These are phyloP conservation scores for Ceuthmochares aereus DNA, from an alignment of 2,113 vertebrate species.

Conservation along the genomic window DNA sequence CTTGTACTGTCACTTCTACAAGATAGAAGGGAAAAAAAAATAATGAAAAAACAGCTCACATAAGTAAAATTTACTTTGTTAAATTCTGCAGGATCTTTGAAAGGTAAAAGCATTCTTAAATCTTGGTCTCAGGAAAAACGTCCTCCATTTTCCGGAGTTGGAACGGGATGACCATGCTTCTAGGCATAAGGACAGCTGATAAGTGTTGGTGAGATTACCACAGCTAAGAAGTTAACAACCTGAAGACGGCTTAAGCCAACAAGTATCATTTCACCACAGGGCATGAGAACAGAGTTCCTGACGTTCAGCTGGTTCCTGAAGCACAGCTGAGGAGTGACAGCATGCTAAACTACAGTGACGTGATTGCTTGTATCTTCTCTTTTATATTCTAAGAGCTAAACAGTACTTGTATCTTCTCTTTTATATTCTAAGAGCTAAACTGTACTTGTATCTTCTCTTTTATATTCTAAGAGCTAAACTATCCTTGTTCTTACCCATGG, in stretches of 20 bases:
- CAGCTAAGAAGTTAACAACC: neutral
- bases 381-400: neutral
- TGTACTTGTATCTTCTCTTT: too few species aligned
- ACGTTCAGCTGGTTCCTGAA: neutral
- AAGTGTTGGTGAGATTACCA: neutral
- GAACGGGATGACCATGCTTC: neutral
- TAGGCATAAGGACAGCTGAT: neutral
- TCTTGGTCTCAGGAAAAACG: neutral
- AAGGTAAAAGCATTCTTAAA: neutral
- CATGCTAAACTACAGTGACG: neutral
- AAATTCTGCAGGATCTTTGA: neutral
- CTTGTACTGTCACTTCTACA: neutral
- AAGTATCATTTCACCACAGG: neutral
- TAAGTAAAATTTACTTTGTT: neutral
- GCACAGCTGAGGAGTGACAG: neutral
- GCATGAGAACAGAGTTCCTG: neutral
- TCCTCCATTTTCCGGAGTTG: neutral
- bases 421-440: neutral
- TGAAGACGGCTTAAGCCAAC: neutral
- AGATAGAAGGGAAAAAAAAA: accelerated
- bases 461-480: neutral
- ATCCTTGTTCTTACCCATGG: neutral
- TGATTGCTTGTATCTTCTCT: neutral
- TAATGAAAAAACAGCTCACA: neutral
- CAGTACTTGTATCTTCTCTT: neutral